Conservation (phyloP, 2,113 vertebrate genomes). For the Uropsilus gracilis region DNA sequence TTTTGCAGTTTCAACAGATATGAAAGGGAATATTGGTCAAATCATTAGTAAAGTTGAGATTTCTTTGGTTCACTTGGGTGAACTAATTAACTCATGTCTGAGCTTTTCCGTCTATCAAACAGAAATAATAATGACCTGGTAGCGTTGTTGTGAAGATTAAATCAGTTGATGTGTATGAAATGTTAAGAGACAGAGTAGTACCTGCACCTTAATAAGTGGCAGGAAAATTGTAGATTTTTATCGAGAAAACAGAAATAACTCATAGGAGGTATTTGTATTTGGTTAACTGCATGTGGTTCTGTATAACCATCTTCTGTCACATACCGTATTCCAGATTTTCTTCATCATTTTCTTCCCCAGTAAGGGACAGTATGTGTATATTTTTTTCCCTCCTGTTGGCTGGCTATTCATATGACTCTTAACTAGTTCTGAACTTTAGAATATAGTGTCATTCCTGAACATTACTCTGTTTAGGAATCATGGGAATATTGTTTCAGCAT, state of each 20-base stretch:
- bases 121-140: not conserved
- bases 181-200: not conserved
- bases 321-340: not conserved
- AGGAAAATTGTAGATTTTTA: not conserved
- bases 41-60: not conserved
- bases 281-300: not conserved
- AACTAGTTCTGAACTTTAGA: not conserved
- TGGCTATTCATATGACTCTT: not conserved
- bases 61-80: not conserved
- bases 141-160: not conserved
- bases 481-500: conserved; percentile 15
- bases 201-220: not conserved
- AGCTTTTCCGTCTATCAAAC: conserved; percentile 2
- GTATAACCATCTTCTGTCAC: not conserved
- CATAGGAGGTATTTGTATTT: not conserved
- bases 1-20: not conserved
- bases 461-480: not conserved
- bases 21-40: not conserved
- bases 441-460: not conserved
- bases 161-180: not conserved
- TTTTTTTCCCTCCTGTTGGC: not conserved
- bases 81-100: not conserved
- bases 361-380: not conserved
- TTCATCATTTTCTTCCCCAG: not conserved
- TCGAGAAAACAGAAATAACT: conserved; percentile 19